phyloP scores from a whole-genome alignment of 2,888 invertebrate genomes.

The Bruchidius siliquastri region DNA sequence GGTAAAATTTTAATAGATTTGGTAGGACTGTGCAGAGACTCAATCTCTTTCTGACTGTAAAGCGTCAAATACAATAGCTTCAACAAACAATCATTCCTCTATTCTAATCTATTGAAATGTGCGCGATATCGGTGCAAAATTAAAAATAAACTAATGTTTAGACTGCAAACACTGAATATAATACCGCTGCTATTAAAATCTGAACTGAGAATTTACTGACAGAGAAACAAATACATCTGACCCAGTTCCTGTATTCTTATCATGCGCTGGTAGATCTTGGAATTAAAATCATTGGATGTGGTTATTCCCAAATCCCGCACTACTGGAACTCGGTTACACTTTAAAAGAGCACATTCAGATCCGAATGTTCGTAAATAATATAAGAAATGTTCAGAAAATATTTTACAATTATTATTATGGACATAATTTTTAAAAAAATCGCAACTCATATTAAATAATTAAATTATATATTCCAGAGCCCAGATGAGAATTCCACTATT shows the following conservation, averaged over 20 bases:
- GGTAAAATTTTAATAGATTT: too few species aligned
- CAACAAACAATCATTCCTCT: too few species aligned
- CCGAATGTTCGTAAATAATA: too few species aligned
- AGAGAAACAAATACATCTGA: not conserved
- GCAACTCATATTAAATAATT: too few species aligned
- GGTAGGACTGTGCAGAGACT: too few species aligned
- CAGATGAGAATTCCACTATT: not conserved
- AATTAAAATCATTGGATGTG: not conserved
- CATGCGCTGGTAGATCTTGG: not conserved
- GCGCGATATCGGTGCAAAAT: not conserved
- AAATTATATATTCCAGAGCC: not conserved
- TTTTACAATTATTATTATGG: too few species aligned
- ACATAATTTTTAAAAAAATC: too few species aligned
- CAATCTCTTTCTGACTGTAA: too few species aligned
- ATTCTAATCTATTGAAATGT: not conserved
- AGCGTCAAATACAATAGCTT: too few species aligned
- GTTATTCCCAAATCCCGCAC: not conserved
- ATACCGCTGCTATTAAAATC: not conserved
- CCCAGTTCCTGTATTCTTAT: not conserved
- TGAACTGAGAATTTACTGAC: not conserved
- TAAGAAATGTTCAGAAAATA: too few species aligned
- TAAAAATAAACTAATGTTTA: not conserved
- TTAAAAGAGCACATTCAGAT: too few species aligned
- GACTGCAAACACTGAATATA: not conserved
- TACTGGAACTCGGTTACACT: too few species aligned